Conservation (phyloP, 1,140 invertebrate genomes). For the Trichomalopsis sarcophagae region DNA sequence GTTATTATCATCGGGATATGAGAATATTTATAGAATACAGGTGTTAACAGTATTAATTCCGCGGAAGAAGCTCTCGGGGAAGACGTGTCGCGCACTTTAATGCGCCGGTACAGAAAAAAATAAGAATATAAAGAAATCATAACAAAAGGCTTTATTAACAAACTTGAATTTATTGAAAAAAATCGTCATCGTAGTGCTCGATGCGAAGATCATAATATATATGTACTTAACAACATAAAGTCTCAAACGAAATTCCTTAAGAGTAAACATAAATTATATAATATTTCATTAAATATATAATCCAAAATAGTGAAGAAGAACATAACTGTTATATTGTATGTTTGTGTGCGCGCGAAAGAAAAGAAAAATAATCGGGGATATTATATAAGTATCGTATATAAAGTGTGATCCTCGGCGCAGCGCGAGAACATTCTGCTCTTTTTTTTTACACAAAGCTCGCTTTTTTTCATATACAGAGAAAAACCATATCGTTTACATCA, state of each 20-base stretch:
- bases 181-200: not conserved
- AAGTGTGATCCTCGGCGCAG: not conserved
- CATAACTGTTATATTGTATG: not conserved
- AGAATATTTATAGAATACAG: not conserved
- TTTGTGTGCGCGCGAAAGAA: not conserved
- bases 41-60: not conserved
- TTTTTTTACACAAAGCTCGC: conserved; percentile 10
- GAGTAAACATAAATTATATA: conserved; percentile 25
- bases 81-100: not conserved
- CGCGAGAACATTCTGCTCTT: not conserved
- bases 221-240: conserved; percentile 36
- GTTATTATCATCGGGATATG: no score
- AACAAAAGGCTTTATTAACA: conserved; percentile 31
- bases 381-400: not conserved
- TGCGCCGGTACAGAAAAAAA: not conserved
- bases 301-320: not conserved
- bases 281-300: not conserved
- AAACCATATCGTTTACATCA: not conserved
- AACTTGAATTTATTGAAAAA: conserved; percentile 38
- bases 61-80: not conserved
- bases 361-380: not conserved
- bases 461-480: not conserved
- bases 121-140: not conserved
- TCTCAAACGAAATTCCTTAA: conserved; percentile 34
- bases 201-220: not conserved